Evolutionary conservation across 2,797 vertebrate genomes (phyloP).

Genomic region (Iguana delicatissima): DNA sequence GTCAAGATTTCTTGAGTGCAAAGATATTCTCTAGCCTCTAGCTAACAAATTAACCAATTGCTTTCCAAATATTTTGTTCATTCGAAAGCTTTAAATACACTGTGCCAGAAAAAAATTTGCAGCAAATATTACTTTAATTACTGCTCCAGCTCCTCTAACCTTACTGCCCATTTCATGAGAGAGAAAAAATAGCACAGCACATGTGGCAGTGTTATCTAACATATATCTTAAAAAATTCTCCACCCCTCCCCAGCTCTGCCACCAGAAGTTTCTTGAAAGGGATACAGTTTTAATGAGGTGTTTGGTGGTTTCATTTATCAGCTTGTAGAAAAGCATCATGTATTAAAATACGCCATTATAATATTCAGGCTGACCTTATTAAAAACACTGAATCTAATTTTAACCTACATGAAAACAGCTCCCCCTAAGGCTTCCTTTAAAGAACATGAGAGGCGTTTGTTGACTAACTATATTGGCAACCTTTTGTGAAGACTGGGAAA

Average conservation of each 20-base stretch:
- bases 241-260: neutral
- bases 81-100: constrained; percentile 33
- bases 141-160: constrained; percentile 58
- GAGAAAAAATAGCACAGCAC: constrained; percentile 53
- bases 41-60: constrained; percentile 51
- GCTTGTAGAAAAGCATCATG: constrained; percentile 45
- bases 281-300: constrained; percentile 59
- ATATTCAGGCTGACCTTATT: constrained; percentile 22
- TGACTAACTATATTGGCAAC: constrained; percentile 43
- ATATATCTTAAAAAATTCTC: constrained; percentile 24
- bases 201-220: constrained; percentile 72
- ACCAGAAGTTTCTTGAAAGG: constrained; percentile 60
- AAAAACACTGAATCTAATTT: constrained; percentile 49
- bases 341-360: constrained; percentile 54
- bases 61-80: constrained; percentile 64
- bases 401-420: constrained; percentile 52
- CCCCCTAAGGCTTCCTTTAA: constrained; percentile 36
- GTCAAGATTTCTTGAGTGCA: constrained; percentile 34
- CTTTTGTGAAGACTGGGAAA: neutral
- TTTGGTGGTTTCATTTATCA: constrained; percentile 54
- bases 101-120: constrained; percentile 47
- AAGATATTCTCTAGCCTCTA: constrained; percentile 45
- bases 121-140: constrained; percentile 50
- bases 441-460: constrained; percentile 45
- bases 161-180: constrained; percentile 50